Conservation (phyloP, 2,888 invertebrate species). For the Malthinus seriepunctatus region DNA sequence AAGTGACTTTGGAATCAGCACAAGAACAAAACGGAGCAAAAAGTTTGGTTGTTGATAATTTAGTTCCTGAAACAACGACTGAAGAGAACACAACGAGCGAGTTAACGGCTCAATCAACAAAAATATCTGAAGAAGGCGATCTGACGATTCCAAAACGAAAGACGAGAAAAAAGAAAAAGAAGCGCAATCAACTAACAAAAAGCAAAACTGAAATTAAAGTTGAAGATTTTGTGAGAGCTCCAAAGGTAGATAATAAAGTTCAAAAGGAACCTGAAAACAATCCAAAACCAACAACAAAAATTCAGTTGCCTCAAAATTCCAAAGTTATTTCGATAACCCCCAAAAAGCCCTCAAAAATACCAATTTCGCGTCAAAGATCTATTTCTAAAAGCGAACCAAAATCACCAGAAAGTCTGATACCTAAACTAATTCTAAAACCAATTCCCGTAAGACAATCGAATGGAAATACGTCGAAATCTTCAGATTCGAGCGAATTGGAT, state of each 20-base stretch:
- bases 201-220: not conserved
- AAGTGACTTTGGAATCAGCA: not conserved
- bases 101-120: not conserved
- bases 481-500: conserved; percentile 15
- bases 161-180: conserved; percentile 23
- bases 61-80: not conserved
- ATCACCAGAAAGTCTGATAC: conserved; percentile 34
- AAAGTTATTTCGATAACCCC: conserved; percentile 38
- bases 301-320: conserved; percentile 46
- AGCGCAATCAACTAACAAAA: conserved; percentile 6
- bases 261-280: not conserved
- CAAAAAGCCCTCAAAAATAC: conserved; percentile 49
- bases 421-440: conserved; percentile 48
- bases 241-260: conserved; percentile 7
- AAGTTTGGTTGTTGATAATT: too few species aligned
- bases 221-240: not conserved
- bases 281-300: conserved; percentile 39
- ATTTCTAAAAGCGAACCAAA: conserved; percentile 41
- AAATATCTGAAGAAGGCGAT: not conserved
- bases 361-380: conserved; percentile 47
- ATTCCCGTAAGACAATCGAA: not conserved
- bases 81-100: not conserved
- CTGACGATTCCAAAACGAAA: conserved; percentile 13
- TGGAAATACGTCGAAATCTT: not conserved
- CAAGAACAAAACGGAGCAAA: not conserved